Evolutionary conservation across 2,888 invertebrate genomes (phyloP), one percentile per base, ranked within the genome.

Genomic region (Stictocephala bisonia): DNA sequence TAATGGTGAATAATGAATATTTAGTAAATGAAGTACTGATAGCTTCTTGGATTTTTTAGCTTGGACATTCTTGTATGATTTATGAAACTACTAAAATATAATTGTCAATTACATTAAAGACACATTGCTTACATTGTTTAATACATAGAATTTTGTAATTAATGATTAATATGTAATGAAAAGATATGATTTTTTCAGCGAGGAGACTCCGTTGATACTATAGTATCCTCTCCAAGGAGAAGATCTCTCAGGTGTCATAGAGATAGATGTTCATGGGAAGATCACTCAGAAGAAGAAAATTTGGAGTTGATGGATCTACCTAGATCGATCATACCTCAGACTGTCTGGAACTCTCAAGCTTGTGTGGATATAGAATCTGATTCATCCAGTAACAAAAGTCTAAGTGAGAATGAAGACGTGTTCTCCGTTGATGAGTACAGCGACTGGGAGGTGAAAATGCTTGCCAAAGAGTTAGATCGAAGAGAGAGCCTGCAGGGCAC

Each of bases 371-470:
- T 73, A n/a, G 78, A 77, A 11, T 77, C 74, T 27, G 76, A 70
- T 29, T 71, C 50, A 18, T 53, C 73, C 9, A 68, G 68, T 13
- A 67, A 71, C 44, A n/a, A n/a, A n/a, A 66, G 51, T 11, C 53
- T 66, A n/a, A 64, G 70, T 26, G 74, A 73, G 27, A 50, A 20
- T 7, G 74, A 74, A 4, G 72, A 76, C 24, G 75, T 74, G 26
- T 71, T 73, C 6, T 56, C 11, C 35, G 44, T 31, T 58, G 56
- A 60, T 20, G 56, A 24, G 71, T 75, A 86, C 75, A 89, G 90
- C 76, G 90, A 91, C 80, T 93, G 93, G 93, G 93, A 93, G 82
- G 90, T 93, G 0, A 88, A 89, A 83, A 91, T 93, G 91, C 83
- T 93, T 40, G 93, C 92, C 0, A 88, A 91, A 76, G 91, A 93